A percentile compares a stretch with the other conserved stretches of the same genome.
These are phyloP conservation scores for Bubo blakistoni DNA, from an alignment of 2,113 vertebrate species.

Conservation along the genomic window DNA sequence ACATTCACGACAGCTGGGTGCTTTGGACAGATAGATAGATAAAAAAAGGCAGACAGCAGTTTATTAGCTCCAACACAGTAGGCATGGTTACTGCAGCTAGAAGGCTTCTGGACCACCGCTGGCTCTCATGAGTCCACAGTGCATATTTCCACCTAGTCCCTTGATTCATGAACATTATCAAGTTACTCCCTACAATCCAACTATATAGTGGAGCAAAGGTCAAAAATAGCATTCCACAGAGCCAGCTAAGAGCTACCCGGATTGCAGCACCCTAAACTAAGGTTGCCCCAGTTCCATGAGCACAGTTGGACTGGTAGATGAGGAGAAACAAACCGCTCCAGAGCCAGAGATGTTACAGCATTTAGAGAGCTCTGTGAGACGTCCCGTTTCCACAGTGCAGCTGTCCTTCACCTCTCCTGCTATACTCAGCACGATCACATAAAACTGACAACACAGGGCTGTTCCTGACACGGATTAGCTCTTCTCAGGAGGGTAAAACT, in stretches of 20 bases:
- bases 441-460: background rate
- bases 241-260: background rate
- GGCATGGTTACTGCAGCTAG: background rate
- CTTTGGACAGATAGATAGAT: background rate
- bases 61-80: background rate
- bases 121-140: background rate
- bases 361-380: background rate
- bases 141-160: background rate
- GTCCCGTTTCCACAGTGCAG: background rate
- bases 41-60: background rate
- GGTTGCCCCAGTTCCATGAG: background rate
- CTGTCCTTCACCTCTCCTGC: background rate
- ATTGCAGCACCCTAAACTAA: background rate
- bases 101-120: background rate
- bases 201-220: background rate
- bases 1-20: background rate
- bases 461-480: background rate
- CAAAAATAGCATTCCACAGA: background rate
- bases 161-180: background rate
- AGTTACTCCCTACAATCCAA: background rate
- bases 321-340: background rate
- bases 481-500: background rate
- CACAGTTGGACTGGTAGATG: background rate
- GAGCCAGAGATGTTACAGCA: background rate
- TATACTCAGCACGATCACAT: rapidly evolving